Evolutionary conservation across 2,888 invertebrate species (phyloP).

Genomic region (Lucinisca nassula): DNA sequence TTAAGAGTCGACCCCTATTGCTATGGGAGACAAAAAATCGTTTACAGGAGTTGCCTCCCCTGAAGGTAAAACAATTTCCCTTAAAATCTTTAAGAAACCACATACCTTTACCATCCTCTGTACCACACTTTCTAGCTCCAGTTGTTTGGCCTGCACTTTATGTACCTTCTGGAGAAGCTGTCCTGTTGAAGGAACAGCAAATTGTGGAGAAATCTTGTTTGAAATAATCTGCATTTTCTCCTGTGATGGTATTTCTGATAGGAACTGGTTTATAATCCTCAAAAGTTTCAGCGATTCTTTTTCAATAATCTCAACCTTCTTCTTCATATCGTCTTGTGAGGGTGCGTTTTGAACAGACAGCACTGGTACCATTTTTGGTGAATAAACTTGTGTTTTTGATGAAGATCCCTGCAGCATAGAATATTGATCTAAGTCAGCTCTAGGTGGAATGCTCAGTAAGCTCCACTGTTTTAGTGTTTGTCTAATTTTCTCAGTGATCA

Average conservation of each 20-base stretch:
- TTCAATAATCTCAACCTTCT: background rate
- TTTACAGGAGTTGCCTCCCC: too few relatives aligned
- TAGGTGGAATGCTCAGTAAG: too few relatives aligned
- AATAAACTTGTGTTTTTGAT: background rate
- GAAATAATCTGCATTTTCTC: background rate
- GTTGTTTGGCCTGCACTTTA: background rate
- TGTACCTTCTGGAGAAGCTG: background rate
- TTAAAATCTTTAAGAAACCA: background rate
- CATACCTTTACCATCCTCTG: background rate
- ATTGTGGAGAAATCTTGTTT: background rate
- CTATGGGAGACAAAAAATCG: too few relatives aligned
- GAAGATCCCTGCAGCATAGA: too few relatives aligned
- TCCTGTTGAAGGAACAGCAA: background rate
- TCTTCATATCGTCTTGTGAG: background rate
- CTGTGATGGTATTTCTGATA: background rate
- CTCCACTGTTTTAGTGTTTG: background rate
- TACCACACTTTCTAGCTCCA: background rate
- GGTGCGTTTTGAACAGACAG: background rate
- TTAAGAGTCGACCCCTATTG: too few relatives aligned
- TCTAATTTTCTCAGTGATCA: constrained; percentile 14
- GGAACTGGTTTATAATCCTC: background rate
- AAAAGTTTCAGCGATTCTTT: background rate
- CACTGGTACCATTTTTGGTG: background rate
- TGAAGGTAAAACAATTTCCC: too few relatives aligned
- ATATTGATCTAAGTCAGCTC: too few relatives aligned